Base-by-base conservation (phyloP, 2,797 vertebrate genomes). In the Hipposideros larvatus region DNA sequence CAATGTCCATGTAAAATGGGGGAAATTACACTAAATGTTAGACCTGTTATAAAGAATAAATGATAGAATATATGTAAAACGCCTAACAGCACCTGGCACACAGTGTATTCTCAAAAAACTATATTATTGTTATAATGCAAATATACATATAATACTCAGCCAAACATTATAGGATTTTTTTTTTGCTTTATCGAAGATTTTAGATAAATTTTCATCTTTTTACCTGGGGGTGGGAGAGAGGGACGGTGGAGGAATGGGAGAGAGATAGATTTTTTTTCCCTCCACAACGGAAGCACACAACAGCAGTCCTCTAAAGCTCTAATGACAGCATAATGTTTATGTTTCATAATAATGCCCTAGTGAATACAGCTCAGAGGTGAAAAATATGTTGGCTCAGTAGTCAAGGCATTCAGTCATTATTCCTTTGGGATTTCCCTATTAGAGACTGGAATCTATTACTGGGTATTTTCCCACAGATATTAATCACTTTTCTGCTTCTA, bases 281-380 rank as follows among this genome's bases (percentile, higher is more conserved):
- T 68, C 55, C 5, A 68, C 24, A 89, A 68, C n/a, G 43, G 11
- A 8, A 57, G 4, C 34, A 28, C 8, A 82, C 19, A 55, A 24
- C 22, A 90, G 22, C 14, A 61, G 74, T 94, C 59, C 24, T 92
- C 31, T 55, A 41, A 79, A 73, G 57, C 26, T 82, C 86, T 87
- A 70, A 9, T 28, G 8, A 91, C 4, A 48, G 66, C 19, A 41
- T 51, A 51, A 51, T 34, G 3, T 51, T 78, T 90, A 73, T 48
- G 16, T 80, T 84, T 87, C 70, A 16, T n/a, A 90, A 86, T 21
- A 74, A 0, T 80, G 59, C 70, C 48, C 66, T 73, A 14, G 21
- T 34, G 74, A 57, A 66, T 57, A 85, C 11, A 93, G 41, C 57
- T 93, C 43, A 74, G 55, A 93, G 73, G n/a, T 93, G 41, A 93